Evolutionary conservation across 1,140 invertebrate genomes (phyloP).

Genomic region (Drosophila simulans): DNA sequence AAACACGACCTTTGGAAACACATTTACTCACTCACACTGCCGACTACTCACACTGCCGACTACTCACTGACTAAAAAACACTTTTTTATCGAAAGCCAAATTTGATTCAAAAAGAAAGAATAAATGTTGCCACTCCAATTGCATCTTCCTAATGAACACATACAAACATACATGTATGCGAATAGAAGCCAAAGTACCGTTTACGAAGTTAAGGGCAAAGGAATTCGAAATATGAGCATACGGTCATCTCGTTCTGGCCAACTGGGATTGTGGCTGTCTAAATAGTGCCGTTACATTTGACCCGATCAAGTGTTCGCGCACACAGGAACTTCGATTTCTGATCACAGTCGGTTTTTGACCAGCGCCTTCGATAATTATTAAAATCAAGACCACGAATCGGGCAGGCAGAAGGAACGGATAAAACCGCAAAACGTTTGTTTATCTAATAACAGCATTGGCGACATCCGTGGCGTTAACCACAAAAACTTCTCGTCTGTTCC

Average conservation of each 20-base stretch:
- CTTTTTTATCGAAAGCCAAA: neutral
- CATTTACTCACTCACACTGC: too few species aligned
- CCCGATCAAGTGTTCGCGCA: neutral
- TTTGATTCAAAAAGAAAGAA: neutral
- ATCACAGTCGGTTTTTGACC: neutral
- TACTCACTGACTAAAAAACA: neutral
- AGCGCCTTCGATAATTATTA: neutral
- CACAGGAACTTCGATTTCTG: neutral
- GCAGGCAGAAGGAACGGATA: neutral
- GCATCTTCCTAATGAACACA: neutral
- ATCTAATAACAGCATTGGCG: conserved; percentile 7
- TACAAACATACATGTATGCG: neutral
- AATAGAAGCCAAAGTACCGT: neutral
- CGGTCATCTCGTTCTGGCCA: conserved; percentile 2
- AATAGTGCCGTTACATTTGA: neutral
- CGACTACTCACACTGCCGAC: too few species aligned
- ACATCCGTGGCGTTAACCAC: conserved; percentile 8
- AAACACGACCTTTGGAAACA: too few species aligned
- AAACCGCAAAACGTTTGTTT: conserved; percentile 2
- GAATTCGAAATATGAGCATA: neutral
- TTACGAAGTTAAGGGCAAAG: neutral
- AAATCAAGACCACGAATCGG: neutral
- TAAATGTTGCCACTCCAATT: neutral
- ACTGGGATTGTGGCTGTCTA: neutral
- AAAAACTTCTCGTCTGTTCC: neutral